phyloP scores from a whole-genome alignment of 2,797 vertebrate genomes.

The Dendrocincla fuliginosa region DNA sequence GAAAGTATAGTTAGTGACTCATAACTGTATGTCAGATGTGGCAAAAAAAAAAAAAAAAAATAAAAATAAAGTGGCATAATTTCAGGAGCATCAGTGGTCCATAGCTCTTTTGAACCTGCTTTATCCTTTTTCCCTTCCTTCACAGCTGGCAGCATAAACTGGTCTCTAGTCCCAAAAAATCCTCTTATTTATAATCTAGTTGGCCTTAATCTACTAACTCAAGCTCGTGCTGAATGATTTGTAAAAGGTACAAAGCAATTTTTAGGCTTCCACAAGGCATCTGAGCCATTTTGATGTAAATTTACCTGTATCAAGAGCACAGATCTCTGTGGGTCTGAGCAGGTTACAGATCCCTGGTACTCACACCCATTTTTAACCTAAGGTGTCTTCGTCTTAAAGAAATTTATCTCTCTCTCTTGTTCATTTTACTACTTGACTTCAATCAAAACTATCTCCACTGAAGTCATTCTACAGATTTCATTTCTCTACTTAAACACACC shows the following conservation, averaged over 20 bases:
- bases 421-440: constrained; percentile 62
- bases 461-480: constrained; percentile 63
- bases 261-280: background rate
- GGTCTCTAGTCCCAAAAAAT: background rate
- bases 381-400: background rate
- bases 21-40: background rate
- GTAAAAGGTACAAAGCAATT: background rate
- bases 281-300: background rate
- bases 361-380: background rate
- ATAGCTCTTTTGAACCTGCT: background rate
- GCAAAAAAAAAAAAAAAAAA: no score
- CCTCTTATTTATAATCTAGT: constrained; percentile 34
- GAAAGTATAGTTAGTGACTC: background rate
- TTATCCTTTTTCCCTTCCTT: background rate
- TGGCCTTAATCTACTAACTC: constrained; percentile 40
- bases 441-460: constrained; percentile 58
- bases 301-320: background rate
- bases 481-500: constrained; percentile 60
- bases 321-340: background rate
- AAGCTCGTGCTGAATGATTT: background rate
- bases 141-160: background rate
- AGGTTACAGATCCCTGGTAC: background rate
- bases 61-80: background rate
- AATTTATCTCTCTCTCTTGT: constrained; percentile 53
- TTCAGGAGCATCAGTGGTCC: background rate